Evolutionary conservation across 2,888 invertebrate species (phyloP), one percentile per base, ranked within the genome.

Genomic region (Macaria liturata): DNA sequence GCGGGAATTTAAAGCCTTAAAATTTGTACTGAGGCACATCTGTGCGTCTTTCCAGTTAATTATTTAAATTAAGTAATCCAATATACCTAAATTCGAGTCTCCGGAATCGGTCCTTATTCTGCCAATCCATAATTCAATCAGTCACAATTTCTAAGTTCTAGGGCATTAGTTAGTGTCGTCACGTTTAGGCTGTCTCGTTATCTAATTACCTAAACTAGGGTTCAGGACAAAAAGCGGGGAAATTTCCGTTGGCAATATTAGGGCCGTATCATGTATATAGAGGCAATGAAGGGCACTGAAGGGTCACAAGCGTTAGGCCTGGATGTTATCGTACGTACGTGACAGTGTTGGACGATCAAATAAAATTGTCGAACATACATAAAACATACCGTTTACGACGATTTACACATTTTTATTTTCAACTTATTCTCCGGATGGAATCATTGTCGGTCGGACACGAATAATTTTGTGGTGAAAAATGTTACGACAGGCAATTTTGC

Each of bases 301-400:
- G 70, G 75, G 76, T 70, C 76, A 66, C 74, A 78, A 68, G 78
- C 64, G 70, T 67, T 62, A 65, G 60, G 64, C 67, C 62, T 65
- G 67, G 67, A 65, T 71, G 68, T 76, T 76, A 78, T 78, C 65
- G 71, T 62, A 50, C 62, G 56, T 70, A 82, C 82, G 83, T 83
- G 84, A 78, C 71, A 61, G 58, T 81, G 65, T 71, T 75, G 61
- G 69, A 65, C 65, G 71, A 78, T 73, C 68, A 68, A 68, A 62
- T 67, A 67, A 69, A 69, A 72, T 69, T 70, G 72, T 72, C 70
- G 64, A 76, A 70, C 68, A 69, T 64, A 71, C 72, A 67, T 61
- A 67, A 61, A 66, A 66, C 61, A 65, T 61, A 58, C 55, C 61
- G 59, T 60, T 62, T 60, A 59, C 62, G 59, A 55, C 54, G 52